Conservation (phyloP, 2,888 invertebrate species). For the Microplitis deprimator region DNA sequence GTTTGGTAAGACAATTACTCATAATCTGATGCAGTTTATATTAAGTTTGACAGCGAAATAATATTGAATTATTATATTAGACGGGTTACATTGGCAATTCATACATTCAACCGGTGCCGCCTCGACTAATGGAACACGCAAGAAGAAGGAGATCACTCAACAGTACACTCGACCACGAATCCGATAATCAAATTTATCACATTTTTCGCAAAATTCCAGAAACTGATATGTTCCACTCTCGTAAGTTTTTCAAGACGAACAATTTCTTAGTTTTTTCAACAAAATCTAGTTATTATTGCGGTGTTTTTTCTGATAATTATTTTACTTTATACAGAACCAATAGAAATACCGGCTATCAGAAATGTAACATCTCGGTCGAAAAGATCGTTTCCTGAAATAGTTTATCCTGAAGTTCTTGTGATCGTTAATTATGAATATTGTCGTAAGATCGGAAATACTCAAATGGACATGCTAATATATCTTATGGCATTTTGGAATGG, state of each 20-base stretch:
- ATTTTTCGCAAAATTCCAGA: conserved; percentile 30
- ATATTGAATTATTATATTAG: conserved; percentile 13
- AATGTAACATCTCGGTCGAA: background rate
- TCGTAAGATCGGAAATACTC: conserved; percentile 9
- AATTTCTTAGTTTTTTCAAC: background rate
- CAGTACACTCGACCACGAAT: conserved; percentile 7
- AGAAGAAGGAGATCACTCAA: conserved; percentile 18
- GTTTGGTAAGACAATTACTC: background rate
- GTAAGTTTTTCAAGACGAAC: conserved; percentile 2
- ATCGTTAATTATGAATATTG: conserved; percentile 35
- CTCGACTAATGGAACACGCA: conserved; percentile 26
- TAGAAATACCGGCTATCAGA: too few relatives aligned
- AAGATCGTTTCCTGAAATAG: background rate
- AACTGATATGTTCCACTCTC: conserved; percentile 13
- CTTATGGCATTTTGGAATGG: conserved; percentile 46
- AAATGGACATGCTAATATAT: conserved; percentile 23
- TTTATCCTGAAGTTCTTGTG: conserved; percentile 44
- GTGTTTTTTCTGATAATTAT: too few relatives aligned
- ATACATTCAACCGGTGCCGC: conserved; percentile 37
- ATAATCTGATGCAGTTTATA: background rate
- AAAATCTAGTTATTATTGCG: background rate
- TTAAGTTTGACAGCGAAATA: background rate
- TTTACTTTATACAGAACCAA: background rate
- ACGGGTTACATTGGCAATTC: conserved; percentile 35
- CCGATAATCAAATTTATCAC: conserved; percentile 31